Evolutionary conservation across 2,888 invertebrate genomes (phyloP), one percentile per base, ranked within the genome.

Genomic region (Melieria picta): DNA sequence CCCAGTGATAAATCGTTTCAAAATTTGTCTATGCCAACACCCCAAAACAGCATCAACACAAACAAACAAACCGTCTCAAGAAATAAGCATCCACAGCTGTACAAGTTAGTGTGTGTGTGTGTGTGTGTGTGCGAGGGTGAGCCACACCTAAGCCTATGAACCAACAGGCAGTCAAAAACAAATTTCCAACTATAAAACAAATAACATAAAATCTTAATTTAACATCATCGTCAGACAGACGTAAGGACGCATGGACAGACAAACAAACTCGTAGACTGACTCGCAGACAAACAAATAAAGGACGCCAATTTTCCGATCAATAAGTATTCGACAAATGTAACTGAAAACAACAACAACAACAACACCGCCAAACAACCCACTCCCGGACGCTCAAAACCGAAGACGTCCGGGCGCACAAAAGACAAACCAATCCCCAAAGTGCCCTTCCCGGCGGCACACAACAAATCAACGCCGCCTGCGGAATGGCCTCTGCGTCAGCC

Each of bases 181-280:
- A 72, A 57, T 57, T 72, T 65, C 50, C 42, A 72, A 72, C 69
- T 72, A 64, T 66, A 65, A 72, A 72, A 72, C 48, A 72, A 72
- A 69, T 69, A 72, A 72, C 72, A 69, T 65, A 69, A 72, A 72
- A 65, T 72, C 69, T 60, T 72, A 69, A 69, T 69, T 72, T 69
- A 57, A 72, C 68, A 69, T 57, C 66, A 65, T 66, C 50, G 65
- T 67, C 61, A 67, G 60, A 52, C 50, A 45, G 61, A 52, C 67
- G 52, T 48, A 13, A 60, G 67, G 50, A 52, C 60, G 48, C 47
- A 46, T 42, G 46, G 46, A 45, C 60, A 52, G 16, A 60, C 48
- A 66, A n/a, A 7, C 10, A 48, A 48, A 62, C 46, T 47, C 7
- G 47, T 16, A 62, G 7, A 62, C 47, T 47, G 47, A 62, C 47